Conservation (phyloP, 2,113 vertebrate genomes). For the Eulemur rufifrons region DNA sequence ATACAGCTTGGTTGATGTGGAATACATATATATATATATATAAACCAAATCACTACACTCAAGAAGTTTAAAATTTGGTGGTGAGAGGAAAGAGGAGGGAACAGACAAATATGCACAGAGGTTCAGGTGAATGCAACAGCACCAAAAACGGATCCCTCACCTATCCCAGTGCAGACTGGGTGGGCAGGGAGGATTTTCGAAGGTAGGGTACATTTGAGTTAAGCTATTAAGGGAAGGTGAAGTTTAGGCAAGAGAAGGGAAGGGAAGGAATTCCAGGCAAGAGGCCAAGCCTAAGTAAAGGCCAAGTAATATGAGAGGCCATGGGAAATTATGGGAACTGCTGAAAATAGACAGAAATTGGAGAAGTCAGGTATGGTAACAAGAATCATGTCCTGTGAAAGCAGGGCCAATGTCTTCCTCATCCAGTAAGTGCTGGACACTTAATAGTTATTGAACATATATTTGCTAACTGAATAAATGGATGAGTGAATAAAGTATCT, state of each 20-base stretch:
- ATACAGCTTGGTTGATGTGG: not conserved
- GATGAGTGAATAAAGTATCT: not conserved
- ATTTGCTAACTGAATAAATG: not conserved
- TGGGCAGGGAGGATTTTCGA: not conserved
- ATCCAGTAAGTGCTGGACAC: rapidly evolving
- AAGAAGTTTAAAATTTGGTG: not conserved
- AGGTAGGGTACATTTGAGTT: not conserved
- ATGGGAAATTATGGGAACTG: not conserved
- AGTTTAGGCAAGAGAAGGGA: not conserved
- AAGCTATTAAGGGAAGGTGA: not conserved
- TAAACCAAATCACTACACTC: not conserved
- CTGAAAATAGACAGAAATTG: not conserved
- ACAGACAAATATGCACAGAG: rapidly evolving
- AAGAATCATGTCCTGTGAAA: not conserved
- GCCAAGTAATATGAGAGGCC: not conserved
- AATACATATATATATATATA: not conserved
- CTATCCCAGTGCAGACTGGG: not conserved
- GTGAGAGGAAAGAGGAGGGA: not conserved
- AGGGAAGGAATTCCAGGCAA: not conserved
- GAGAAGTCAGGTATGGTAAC: not conserved
- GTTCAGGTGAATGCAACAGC: not conserved
- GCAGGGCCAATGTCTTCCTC: rapidly evolving
- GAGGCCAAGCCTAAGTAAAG: not conserved
- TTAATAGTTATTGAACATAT: not conserved
- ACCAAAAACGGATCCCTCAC: rapidly evolving